These are phyloP conservation scores for Diarsia brunnea DNA, from an alignment of 2,888 invertebrate species.

Conservation along the genomic window DNA sequence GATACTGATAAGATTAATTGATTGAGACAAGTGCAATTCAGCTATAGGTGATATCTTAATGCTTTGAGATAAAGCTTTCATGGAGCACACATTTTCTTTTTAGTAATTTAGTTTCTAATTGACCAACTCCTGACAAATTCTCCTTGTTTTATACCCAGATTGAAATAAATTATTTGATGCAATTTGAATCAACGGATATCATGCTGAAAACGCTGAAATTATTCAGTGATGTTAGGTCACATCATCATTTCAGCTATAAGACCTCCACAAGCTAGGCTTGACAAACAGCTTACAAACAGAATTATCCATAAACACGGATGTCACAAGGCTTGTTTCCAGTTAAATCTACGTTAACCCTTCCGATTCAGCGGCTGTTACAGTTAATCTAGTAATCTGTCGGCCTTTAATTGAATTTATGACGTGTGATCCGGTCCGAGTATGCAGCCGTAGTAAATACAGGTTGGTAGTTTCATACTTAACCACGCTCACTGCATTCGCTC, in stretches of 20 bases:
- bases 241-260: neutral
- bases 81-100: neutral
- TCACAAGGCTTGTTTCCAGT: neutral
- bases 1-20: constrained; percentile 19
- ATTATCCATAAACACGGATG: neutral
- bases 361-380: constrained; percentile 21
- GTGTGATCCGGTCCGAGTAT: constrained; percentile 13
- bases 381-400: constrained; percentile 39
- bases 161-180: neutral
- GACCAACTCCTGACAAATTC: neutral
- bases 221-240: neutral
- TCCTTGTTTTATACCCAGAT: too few relatives aligned
- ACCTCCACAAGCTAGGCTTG: too few relatives aligned
- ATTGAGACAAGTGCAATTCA: constrained; percentile 23
- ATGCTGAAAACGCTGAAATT: neutral
- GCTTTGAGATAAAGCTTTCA: constrained; percentile 13
- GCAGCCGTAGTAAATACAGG: constrained; percentile 31
- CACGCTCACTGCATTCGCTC: neutral
- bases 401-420: constrained; percentile 43
- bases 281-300: neutral
- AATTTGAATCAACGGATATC: neutral
- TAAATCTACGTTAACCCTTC: constrained; percentile 4
- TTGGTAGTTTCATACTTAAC: constrained; percentile 16
- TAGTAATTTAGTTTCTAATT: neutral
- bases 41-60: constrained; percentile 11